phyloP scores from a whole-genome alignment of 2,888 invertebrate species.

The Sipunculus nudus region DNA sequence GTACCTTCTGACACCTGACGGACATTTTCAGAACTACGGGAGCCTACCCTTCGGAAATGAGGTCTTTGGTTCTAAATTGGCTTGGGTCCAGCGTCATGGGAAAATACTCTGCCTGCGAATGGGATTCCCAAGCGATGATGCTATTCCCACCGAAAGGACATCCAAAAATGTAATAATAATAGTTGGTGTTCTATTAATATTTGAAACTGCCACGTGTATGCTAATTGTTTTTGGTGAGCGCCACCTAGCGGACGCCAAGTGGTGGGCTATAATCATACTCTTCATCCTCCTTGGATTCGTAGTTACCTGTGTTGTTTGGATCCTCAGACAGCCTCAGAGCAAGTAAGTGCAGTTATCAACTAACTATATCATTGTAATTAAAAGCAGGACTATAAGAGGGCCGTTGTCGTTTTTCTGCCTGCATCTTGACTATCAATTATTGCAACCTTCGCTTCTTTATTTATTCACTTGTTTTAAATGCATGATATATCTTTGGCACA shows the following conservation, averaged over 20 bases:
- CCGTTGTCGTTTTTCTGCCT: too few species aligned
- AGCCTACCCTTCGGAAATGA: neutral
- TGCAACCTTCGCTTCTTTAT: too few species aligned
- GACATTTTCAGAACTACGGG: constrained; percentile 18
- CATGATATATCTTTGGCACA: too few species aligned
- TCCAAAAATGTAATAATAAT: constrained; percentile 31
- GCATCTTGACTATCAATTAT: too few species aligned
- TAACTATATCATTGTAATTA: too few species aligned
- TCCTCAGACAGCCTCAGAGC: constrained; percentile 56
- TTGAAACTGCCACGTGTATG: constrained; percentile 17
- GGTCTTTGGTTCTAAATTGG: constrained; percentile 15
- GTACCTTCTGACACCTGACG: constrained; percentile 12
- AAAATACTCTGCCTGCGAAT: constrained; percentile 25
- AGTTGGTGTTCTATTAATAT: constrained; percentile 17
- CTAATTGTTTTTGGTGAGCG: constrained; percentile 47
- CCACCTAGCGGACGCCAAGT: constrained; percentile 35
- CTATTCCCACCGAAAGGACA: constrained; percentile 18
- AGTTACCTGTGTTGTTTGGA: constrained; percentile 39
- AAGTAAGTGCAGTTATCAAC: constrained; percentile 25
- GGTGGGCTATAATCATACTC: constrained; percentile 43
- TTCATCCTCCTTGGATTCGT: constrained; percentile 35
- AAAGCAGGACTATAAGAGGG: too few species aligned
- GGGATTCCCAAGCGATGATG: constrained; percentile 33
- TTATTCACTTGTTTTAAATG: too few species aligned
- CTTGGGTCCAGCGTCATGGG: constrained; percentile 6